Evolutionary conservation across 2,888 invertebrate genomes (phyloP).

Genomic region (Lacanobia oleracea): DNA sequence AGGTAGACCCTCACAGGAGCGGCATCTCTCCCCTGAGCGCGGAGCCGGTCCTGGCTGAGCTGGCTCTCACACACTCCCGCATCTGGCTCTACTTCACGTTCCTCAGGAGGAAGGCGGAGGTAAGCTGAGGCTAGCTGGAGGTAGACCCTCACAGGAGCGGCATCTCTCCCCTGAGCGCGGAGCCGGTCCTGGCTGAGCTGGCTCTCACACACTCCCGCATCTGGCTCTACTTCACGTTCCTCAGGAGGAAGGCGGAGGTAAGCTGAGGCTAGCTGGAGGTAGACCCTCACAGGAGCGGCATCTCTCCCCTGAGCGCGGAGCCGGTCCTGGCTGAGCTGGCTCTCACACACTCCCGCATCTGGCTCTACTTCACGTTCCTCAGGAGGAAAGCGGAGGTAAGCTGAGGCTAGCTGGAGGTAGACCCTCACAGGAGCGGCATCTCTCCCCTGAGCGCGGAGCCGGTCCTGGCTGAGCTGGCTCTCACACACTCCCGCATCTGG

Average conservation of each 20-base stretch:
- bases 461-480: constrained; percentile 96
- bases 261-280: constrained; percentile 57
- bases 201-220: constrained; percentile 97
- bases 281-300: not conserved
- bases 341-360: constrained; percentile 96
- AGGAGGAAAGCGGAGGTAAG: constrained; percentile 93
- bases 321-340: constrained; percentile 97
- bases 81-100: constrained; percentile 98
- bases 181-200: constrained; percentile 96
- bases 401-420: not conserved
- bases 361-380: constrained; percentile 97
- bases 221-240: constrained; percentile 97
- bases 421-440: not conserved
- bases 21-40: constrained; percentile 81
- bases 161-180: constrained; percentile 88
- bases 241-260: constrained; percentile 94
- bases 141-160: not conserved
- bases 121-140: constrained; percentile 74
- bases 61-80: constrained; percentile 97
- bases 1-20: not conserved
- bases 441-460: constrained; percentile 92
- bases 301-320: constrained; percentile 91
- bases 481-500: constrained; percentile 97
- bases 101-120: constrained; percentile 94
- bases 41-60: constrained; percentile 96